Percentiles rank a stretch among this genome's conserved stretches.
Conservation (phyloP, 2,797 vertebrate genomes). For the Betta splendens region DNA sequence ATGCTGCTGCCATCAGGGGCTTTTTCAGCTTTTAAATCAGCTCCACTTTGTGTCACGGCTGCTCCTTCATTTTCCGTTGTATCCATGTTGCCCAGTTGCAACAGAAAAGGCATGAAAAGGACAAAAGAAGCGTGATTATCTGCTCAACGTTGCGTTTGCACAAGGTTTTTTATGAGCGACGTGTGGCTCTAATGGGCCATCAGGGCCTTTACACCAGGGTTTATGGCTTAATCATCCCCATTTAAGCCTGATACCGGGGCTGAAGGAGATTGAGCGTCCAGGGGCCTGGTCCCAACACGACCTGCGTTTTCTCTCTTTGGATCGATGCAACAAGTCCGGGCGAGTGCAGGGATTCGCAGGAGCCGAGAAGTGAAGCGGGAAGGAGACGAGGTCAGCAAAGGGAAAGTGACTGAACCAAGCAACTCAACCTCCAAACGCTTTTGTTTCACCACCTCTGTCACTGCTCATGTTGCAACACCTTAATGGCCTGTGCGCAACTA, state of each 20-base stretch:
- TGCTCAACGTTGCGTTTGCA: neutral
- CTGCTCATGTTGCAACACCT: neutral
- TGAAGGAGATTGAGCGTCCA: too few species aligned
- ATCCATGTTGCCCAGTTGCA: too few species aligned
- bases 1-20: too few species aligned
- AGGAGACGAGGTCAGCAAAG: neutral
- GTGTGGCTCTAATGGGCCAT: neutral
- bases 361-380: slow-evolving; percentile 19
- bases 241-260: neutral
- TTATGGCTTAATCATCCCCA: neutral
- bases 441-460: neutral
- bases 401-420: neutral
- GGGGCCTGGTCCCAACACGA: slow-evolving; percentile 12
- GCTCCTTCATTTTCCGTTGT: too few species aligned
- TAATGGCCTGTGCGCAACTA: neutral
- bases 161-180: neutral
- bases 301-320: neutral
- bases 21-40: too few species aligned
- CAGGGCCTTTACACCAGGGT: neutral
- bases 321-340: slow-evolving; percentile 43
- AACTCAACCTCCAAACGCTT: neutral
- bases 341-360: slow-evolving; percentile 30
- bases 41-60: too few species aligned
- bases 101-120: too few species aligned
- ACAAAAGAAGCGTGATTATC: neutral